Evolutionary conservation across 2,113 vertebrate genomes (phyloP), one percentile per base, ranked within the genome.

Genomic region (Donacobius atricapilla): DNA sequence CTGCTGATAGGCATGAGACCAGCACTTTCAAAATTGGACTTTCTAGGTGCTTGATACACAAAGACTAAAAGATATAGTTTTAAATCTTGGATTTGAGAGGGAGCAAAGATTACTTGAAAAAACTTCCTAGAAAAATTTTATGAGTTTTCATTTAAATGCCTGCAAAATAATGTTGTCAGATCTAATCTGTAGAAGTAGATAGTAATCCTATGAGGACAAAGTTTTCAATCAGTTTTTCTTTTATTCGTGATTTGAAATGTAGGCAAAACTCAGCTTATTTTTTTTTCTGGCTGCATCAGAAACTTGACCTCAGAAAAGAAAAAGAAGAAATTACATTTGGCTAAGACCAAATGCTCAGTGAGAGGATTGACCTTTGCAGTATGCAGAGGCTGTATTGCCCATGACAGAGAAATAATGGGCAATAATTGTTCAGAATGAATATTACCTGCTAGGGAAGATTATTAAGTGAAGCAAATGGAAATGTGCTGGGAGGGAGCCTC

Each of bases 401-500:
- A 37, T 86, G 79, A 88, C 79, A 92, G 70, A 85, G 85, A 63
- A 91, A 53, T 86, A 80, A 58, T 68, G 35, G 71, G 23, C 64
- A 70, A 6, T 88, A 90, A 60, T 88, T 92, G 53, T 63, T 95
- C 22, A 37, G 56, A 72, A 31, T 70, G 58, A 80, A 22, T 51
- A n/a, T 72, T 90, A 94, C 94, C 85, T 97, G 68, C 92, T 77
- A 93, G 73, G 85, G 53, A 70, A 61, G 80, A 48, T 95, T 72
- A 90, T 94, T 63, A 87, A 94, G 28, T 10, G 2, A 57, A 58
- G 61, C 78, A 76, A 85, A 0, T 65, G 71, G 75, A 80, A 82
- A 16, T 54, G 12, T 10, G 23, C 68, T 25, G 8, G 12, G 65
- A 93, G 83, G 85, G 84, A 94, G 60, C 83, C 69, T 90, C 27